Base-by-base conservation (phyloP, 2,797 vertebrate species). In the Coranthus polyacanthus region DNA sequence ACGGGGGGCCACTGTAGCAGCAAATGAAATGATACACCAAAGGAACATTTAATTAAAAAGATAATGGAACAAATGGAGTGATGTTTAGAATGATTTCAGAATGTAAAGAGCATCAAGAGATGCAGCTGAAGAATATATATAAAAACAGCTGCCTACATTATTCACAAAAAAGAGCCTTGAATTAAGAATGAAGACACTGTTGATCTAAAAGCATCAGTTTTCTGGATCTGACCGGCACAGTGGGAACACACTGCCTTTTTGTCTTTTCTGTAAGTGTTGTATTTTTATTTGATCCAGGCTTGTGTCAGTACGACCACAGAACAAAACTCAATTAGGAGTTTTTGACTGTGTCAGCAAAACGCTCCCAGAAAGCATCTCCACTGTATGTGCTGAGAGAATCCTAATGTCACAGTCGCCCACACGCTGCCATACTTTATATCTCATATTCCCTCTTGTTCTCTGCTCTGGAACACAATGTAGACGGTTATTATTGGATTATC, bases 361-460 rank as follows among this genome's bases (percentile, higher is more conserved):
- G 5, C 5, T 0, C 49, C 26, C 29, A 20, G 54, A 57, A 54
- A 68, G 64, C 46, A 18, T 18, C 54, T 61, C 26, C n/a, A n/a
- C n/a, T n/a, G n/a, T n/a, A n/a, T 6, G 44, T 20, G 49, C 18
- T 18, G 22, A 61, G 57, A 65, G 68, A 62, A 70, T 75, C 67
- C 73, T 77, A 32, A 79, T 86, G 79, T 79, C 75, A 75, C 60
- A 59, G 69, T 43, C 29, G 54, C 79, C 76, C 70, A 72, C 73
- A 8, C 36, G 43, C 49, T 36, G 12, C 38, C 3, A 17, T 29
- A 44, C 56, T 41, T 43, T 18, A 59, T 50, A 46, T 45, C 74
- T 75, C 58, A 67, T 56, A 20, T 41, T 37, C 42, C 47, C 17
- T n/a, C n/a, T 0, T 9, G 26, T 8, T 52, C 75, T 67, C 68